A percentile compares a stretch with the other conserved stretches of the same genome.
Conservation (phyloP, 2,888 invertebrate genomes). For the Caenorhabditis sp. region DNA sequence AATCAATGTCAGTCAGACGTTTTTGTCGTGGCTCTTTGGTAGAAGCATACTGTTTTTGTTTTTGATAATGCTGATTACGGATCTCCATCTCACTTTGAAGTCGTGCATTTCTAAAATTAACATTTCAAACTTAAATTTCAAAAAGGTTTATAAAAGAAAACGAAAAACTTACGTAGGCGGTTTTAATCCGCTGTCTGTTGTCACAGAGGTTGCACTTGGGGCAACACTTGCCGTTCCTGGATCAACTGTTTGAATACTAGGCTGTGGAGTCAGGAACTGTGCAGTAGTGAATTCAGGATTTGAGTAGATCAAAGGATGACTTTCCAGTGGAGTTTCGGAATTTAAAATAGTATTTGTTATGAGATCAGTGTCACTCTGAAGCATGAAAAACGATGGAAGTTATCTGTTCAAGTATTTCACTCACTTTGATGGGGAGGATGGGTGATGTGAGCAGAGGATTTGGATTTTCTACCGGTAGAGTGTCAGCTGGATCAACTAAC, state of each 20-base stretch:
- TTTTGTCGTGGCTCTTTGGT: conserved; percentile 44
- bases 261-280: conserved; percentile 29
- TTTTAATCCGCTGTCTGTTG: conserved; percentile 29
- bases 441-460: conserved; percentile 14
- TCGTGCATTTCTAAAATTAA: conserved; percentile 49
- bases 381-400: too few relatives aligned
- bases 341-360: conserved; percentile 24
- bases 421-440: conserved; percentile 39
- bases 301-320: conserved; percentile 66
- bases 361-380: conserved; percentile 71
- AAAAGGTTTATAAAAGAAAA: background rate
- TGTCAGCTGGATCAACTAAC: background rate
- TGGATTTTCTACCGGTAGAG: background rate
- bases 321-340: conserved; percentile 27
- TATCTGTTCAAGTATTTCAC: too few relatives aligned
- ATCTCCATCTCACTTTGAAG: conserved; percentile 72
- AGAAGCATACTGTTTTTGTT: conserved; percentile 70
- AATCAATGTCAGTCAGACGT: conserved; percentile 70
- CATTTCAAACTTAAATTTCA: background rate
- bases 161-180: conserved; percentile 32
- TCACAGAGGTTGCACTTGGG: conserved; percentile 53
- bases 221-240: conserved; percentile 46
- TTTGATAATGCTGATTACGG: conserved; percentile 71
- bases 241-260: conserved; percentile 16
- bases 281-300: conserved; percentile 58